Evolutionary conservation across 2,888 invertebrate species (phyloP).

Genomic region (Scrobipalpa costella): DNA sequence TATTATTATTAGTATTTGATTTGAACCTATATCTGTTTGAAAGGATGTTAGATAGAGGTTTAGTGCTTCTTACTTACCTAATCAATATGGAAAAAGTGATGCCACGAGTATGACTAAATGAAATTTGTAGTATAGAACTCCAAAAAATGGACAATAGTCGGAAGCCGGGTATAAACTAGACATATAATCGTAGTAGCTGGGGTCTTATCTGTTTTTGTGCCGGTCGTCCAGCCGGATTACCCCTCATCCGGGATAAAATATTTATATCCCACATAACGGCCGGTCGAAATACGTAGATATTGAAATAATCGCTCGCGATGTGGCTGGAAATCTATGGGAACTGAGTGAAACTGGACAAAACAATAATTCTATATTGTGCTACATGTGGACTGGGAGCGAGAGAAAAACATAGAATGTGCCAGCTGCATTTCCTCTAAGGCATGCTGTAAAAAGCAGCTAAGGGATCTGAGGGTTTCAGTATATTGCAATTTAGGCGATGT

Average conservation of each 20-base stretch:
- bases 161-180: slow-evolving; percentile 36
- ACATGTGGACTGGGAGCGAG: no score
- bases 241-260: slow-evolving; percentile 63
- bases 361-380: no score
- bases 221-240: slow-evolving; percentile 52
- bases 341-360: background rate
- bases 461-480: no score
- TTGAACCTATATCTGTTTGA: no score
- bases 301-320: background rate
- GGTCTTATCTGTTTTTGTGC: slow-evolving; percentile 61
- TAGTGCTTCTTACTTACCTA: no score
- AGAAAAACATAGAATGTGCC: no score
- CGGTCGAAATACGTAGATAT: background rate
- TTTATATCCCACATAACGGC: slow-evolving; percentile 62
- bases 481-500: no score
- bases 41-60: no score
- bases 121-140: background rate
- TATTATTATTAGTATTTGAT: no score
- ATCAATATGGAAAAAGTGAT: no score
- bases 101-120: background rate
- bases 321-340: background rate
- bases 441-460: no score
- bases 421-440: no score
- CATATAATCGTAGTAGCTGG: slow-evolving; percentile 57
- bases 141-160: background rate